Percentiles rank a stretch among this genome's conserved stretches.
phyloP scores from a whole-genome alignment of 2,797 vertebrate genomes.

The Rhinichthys osculus region DNA sequence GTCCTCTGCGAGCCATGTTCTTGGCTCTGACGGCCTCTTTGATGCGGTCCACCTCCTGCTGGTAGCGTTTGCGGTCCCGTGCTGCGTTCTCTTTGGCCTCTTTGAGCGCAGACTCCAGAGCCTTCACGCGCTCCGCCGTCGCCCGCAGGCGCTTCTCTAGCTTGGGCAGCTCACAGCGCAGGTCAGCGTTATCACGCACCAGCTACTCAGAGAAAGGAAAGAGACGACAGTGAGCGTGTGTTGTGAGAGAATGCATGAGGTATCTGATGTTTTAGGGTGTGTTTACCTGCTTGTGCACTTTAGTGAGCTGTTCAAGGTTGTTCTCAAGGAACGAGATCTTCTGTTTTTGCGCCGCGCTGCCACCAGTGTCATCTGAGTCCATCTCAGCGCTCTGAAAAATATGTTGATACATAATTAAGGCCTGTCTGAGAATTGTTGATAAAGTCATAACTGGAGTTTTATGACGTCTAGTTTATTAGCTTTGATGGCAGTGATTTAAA shows the following conservation, averaged over 20 bases:
- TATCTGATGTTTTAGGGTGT: neutral
- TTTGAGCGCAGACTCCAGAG: conserved; percentile 87
- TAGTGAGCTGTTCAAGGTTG: conserved; percentile 99
- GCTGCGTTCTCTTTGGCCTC: conserved; percentile 90
- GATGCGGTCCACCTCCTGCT: conserved; percentile 89
- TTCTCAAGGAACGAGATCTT: conserved; percentile 99
- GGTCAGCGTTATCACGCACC: conserved; percentile 89
- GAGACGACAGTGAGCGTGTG: neutral
- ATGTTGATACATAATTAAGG: neutral
- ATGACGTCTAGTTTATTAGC: neutral
- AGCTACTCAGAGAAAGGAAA: conserved; percentile 69
- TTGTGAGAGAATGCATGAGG: neutral
- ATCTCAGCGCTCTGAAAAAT: conserved; percentile 89
- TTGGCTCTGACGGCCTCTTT: conserved; percentile 89
- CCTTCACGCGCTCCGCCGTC: conserved; percentile 88
- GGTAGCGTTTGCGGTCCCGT: conserved; percentile 87
- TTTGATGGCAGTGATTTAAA: neutral
- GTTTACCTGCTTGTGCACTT: conserved; percentile 94
- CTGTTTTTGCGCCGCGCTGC: conserved; percentile 96
- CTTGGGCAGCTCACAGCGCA: conserved; percentile 89
- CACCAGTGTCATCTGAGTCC: conserved; percentile 92
- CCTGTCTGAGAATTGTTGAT: neutral
- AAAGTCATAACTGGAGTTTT: neutral
- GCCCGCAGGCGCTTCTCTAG: conserved; percentile 88
- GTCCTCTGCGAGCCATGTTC: conserved; percentile 88